Conservation (phyloP, 2,797 vertebrate species). For the Helostoma temminkii region DNA sequence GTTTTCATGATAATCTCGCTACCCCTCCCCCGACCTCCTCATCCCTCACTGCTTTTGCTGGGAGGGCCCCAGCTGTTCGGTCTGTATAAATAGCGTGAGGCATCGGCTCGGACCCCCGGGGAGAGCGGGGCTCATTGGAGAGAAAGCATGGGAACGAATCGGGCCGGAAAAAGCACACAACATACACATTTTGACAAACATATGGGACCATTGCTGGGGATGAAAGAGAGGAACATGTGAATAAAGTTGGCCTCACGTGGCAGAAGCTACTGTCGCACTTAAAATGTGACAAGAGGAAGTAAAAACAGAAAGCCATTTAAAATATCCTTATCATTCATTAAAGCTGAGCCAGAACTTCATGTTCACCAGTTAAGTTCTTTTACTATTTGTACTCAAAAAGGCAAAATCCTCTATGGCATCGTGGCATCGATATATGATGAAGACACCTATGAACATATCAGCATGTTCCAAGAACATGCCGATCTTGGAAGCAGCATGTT, state of each 20-base stretch:
- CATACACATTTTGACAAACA: conserved; percentile 86
- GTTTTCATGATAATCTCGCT: conserved; percentile 81
- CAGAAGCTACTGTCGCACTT: conserved; percentile 60
- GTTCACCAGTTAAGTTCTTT: neutral
- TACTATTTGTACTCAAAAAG: neutral
- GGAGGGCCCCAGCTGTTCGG: conserved; percentile 88
- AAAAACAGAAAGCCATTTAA: conserved; percentile 5
- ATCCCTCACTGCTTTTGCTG: conserved; percentile 79
- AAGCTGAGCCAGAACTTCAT: neutral
- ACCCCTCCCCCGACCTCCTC: conserved; percentile 59
- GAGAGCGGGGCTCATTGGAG: conserved; percentile 82
- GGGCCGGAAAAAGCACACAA: conserved; percentile 83
- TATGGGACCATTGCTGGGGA: conserved; percentile 84
- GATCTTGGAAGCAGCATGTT: no score
- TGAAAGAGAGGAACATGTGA: conserved; percentile 82
- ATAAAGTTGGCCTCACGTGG: conserved; percentile 75
- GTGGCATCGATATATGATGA: no score
- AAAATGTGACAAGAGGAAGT: conserved; percentile 48
- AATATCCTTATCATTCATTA: conserved; percentile 7
- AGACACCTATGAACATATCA: neutral
- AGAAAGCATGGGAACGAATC: conserved; percentile 83
- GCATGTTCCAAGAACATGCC: neutral
- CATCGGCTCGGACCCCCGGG: conserved; percentile 77
- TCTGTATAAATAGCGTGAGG: conserved; percentile 88
- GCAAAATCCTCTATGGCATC: neutral